Evolutionary conservation across 2,797 vertebrate species (phyloP).

Genomic region (Pseudomugil tenellus): DNA sequence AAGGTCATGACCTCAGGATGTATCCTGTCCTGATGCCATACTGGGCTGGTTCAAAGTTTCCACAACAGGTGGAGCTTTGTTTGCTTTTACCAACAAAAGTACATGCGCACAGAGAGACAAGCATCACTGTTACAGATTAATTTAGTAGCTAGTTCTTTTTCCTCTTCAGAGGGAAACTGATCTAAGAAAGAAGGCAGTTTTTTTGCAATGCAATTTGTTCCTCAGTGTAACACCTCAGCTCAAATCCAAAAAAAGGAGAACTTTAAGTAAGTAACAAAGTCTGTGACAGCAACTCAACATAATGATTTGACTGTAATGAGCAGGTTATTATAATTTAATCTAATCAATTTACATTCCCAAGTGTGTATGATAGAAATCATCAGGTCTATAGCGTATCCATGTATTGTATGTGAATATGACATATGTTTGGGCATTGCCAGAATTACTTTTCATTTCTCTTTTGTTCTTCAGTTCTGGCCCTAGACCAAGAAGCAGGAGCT

Average conservation of each 20-base stretch:
- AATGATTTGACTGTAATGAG: slow-evolving; percentile 4
- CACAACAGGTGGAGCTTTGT: no score
- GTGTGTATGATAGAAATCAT: slow-evolving; percentile 24
- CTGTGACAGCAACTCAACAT: slow-evolving; percentile 31
- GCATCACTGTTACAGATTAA: background rate
- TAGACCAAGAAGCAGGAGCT: slow-evolving; percentile 48
- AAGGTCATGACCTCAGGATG: no score
- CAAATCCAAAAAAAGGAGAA: slow-evolving; percentile 47
- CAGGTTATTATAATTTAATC: slow-evolving; percentile 3
- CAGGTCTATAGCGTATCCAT: slow-evolving; percentile 7
- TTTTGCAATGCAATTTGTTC: slow-evolving; percentile 20
- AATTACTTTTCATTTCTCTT: slow-evolving; percentile 40
- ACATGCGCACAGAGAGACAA: slow-evolving; percentile 10
- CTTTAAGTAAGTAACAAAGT: slow-evolving; percentile 48
- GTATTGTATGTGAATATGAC: background rate
- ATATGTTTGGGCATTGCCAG: slow-evolving; percentile 1
- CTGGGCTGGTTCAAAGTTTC: no score
- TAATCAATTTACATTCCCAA: slow-evolving; percentile 17
- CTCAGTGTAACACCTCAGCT: slow-evolving; percentile 27
- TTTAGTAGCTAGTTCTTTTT: background rate
- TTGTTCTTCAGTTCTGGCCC: slow-evolving; percentile 64
- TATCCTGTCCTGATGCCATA: no score
- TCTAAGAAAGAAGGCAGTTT: slow-evolving; percentile 6
- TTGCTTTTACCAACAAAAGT: no score
- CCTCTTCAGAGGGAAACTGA: background rate